These are phyloP conservation scores for Notocelia uddmanniana DNA, from an alignment of 2,888 invertebrate species.

Conservation along the genomic window DNA sequence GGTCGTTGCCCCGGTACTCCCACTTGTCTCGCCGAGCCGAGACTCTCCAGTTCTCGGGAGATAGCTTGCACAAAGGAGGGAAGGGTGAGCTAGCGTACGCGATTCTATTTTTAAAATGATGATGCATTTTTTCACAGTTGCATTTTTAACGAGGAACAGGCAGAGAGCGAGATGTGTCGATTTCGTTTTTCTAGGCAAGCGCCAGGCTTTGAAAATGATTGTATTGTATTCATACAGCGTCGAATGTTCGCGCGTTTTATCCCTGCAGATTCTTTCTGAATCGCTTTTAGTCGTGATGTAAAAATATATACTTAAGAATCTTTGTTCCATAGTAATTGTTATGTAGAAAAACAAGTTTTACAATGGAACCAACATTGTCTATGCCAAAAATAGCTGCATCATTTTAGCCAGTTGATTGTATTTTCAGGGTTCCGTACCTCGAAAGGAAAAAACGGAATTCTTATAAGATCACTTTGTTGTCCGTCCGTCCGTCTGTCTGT, in stretches of 20 bases:
- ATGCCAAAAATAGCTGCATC: no score
- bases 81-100: conserved; percentile 62
- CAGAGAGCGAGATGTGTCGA: conserved; percentile 46
- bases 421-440: no score
- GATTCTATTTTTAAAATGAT: conserved; percentile 72
- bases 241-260: background rate
- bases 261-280: conserved; percentile 1
- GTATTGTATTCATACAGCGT: conserved; percentile 13
- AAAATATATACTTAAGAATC: no score
- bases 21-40: conserved; percentile 52
- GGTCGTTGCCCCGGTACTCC: conserved; percentile 57
- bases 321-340: no score
- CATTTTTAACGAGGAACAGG: conserved; percentile 55
- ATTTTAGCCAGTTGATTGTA: no score
- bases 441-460: no score
- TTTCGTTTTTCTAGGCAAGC: conserved; percentile 39
- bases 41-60: conserved; percentile 53
- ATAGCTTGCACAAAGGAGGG: conserved; percentile 73
- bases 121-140: conserved; percentile 63
- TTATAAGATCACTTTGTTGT: no score
- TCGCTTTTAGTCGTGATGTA: no score
- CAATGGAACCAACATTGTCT: no score
- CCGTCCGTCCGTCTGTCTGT: no score
- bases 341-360: no score
- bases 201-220: conserved; percentile 18